Base-by-base conservation (phyloP, 2,797 vertebrate genomes). In the Masticophis lateralis region DNA sequence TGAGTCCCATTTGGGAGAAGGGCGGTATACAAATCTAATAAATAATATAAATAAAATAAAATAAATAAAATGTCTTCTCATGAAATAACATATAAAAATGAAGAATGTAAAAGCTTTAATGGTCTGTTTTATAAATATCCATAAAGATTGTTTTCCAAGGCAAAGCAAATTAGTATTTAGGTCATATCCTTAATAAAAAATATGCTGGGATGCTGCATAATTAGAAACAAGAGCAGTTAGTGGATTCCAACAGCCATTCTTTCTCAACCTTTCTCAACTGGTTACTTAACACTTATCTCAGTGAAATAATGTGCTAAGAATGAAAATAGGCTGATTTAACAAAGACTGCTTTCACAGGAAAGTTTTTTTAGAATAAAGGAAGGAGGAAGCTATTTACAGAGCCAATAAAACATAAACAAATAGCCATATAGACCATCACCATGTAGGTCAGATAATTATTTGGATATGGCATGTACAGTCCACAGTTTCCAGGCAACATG, bases 171-270 rank as follows among this genome's bases (percentile, higher is more conserved):
- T 89, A 86, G 69, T 92, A 92, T 94, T 79, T 90, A 90, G 89
- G 89, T 83, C 89, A 88, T 89, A 92, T 86, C 57, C 51, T 94
- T 86, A 94, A 91, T 92, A 91, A 92, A 92, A 91, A 92, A 74
- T 91, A 79, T 66, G 27, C 53, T 28, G n/a, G 28, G 4, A 55
- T 37, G 86, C 66, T 89, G 88, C 69, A 91, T 92, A 92, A 94
- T 92, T 91, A 89, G 86, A 91, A 94, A 66, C 22, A 91, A 86
- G 66, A 32, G 47, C 57, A n/a, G 91, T 66, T 56, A 43, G 69
- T 88, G 37, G 86, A 53, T 83, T 91, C 93, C 69, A 28, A 5
- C 90, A 91, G 55, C 27, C 69, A 28, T 91, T 86, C 86, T 89
- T 94, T 94, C 60, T 94, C 86, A 66, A 55, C 63, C 32, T 22